Base-by-base conservation (phyloP, 2,113 vertebrate genomes). In the Chaenocephalus aceratus region DNA sequence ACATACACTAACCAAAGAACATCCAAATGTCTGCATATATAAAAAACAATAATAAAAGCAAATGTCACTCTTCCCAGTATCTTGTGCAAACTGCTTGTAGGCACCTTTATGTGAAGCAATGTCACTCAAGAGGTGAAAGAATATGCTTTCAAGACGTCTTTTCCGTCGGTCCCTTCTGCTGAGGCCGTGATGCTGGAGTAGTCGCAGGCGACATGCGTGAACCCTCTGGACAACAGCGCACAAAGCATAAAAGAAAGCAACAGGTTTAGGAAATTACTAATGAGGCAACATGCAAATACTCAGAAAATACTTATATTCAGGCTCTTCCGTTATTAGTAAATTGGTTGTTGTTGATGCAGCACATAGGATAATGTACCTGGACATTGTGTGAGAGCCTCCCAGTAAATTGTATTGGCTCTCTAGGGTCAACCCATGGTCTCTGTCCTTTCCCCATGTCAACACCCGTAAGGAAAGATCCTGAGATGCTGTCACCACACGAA, bases 401-500 rank as follows among this genome's bases (percentile, higher is more conserved):
- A 94, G 84, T 65, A 95, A 87, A 10, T 95, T 93, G 81, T 92
- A 96, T 44, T 79, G 93, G 86, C 95, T 94, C 69, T 92, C 90
- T 11, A 96, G 90, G 14, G 83, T 69, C 6, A 88, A 79, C 6
- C 80, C 69, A 10, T 70, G 62, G 3, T 94, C 94, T 54, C 26
- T 18, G 65, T 93, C 76, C 6, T 93, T 93, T 79, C 82, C 96
- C 93, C 95, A 96, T 0, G 77, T 49, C 1, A 94, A 84, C 16
- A 93, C 92, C 62, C 94, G 86, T 51, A 94, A 61, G 72, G 96
- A 96, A 36, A 96, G 88, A 48, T 96, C 96, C 53, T 70, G 83
- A 48, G 95, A 95, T 5, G 95, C 96, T 11, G 95, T 95, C 77
- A 96, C 88, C 63, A 95, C 94, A 4, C 70, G 73, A 57, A 95